Percentiles rank a stretch among this genome's conserved stretches.
Conservation (phyloP, 2,113 vertebrate species). For the Passer domesticus region DNA sequence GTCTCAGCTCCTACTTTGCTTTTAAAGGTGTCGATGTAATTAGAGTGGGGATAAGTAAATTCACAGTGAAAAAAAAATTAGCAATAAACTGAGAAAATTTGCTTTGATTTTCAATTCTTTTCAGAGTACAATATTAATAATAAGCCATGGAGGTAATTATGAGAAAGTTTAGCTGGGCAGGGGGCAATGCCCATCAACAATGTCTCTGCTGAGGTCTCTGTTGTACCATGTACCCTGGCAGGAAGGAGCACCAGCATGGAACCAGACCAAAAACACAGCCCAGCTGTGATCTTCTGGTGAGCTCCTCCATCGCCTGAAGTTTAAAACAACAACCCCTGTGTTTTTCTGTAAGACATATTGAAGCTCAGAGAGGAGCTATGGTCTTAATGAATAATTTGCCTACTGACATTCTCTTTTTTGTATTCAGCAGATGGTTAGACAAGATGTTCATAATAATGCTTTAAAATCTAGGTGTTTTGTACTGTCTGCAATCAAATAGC, state of each 20-base stretch:
- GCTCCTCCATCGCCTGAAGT: background rate
- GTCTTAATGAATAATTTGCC: slow-evolving; percentile 29
- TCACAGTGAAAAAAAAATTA: background rate
- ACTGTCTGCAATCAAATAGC: background rate
- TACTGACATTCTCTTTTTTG: slow-evolving; percentile 3
- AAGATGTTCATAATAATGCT: slow-evolving; percentile 20
- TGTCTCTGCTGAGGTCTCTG: background rate
- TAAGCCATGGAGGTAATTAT: background rate
- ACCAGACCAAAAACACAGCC: background rate
- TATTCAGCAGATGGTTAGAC: slow-evolving; percentile 38
- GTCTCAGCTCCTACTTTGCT: background rate
- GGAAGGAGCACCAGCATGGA: background rate
- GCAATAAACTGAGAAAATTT: background rate
- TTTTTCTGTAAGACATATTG: background rate
- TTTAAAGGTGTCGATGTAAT: background rate
- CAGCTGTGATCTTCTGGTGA: background rate
- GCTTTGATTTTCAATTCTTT: background rate
- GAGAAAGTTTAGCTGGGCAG: background rate
- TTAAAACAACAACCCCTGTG: background rate
- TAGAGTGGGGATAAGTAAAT: background rate
- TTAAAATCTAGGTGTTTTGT: slow-evolving; percentile 25
- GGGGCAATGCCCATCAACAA: background rate
- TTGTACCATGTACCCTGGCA: background rate
- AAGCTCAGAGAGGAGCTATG: background rate
- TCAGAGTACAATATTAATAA: background rate